Evolutionary conservation across 2,113 vertebrate genomes (phyloP).

Genomic region (Xenus cinereus): DNA sequence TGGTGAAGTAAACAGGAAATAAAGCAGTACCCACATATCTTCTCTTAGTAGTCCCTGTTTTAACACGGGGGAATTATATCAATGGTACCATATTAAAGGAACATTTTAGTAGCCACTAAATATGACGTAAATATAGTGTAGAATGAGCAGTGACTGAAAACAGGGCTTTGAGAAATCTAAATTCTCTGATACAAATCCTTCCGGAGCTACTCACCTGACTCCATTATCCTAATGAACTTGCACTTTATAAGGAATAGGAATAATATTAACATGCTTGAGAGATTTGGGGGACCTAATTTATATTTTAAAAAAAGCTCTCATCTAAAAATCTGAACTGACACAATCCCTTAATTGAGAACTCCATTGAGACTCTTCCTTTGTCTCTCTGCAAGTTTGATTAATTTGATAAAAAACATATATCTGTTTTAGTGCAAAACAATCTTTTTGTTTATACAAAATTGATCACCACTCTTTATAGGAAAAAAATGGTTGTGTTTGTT

Average conservation of each 20-base stretch:
- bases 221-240: not conserved
- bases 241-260: not conserved
- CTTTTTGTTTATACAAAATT: not conserved
- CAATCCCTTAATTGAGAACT: not conserved
- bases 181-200: not conserved
- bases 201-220: not conserved
- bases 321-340: not conserved
- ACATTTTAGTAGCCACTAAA: not conserved
- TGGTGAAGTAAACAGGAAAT: not conserved
- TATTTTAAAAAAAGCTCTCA: not conserved
- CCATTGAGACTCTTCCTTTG: not conserved
- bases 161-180: not conserved
- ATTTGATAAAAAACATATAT: not conserved
- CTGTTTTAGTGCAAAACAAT: not conserved
- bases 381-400: not conserved
- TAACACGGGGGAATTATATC: not conserved
- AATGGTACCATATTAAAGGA: not conserved
- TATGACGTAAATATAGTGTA: accelerated
- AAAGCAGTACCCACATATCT: not conserved
- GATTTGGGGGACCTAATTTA: not conserved
- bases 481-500: not conserved
- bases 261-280: not conserved
- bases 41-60: not conserved
- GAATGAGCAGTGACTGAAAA: not conserved
- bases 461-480: not conserved